phyloP scores from a whole-genome alignment of 2,888 invertebrate species.

The Andrena bicolor region DNA sequence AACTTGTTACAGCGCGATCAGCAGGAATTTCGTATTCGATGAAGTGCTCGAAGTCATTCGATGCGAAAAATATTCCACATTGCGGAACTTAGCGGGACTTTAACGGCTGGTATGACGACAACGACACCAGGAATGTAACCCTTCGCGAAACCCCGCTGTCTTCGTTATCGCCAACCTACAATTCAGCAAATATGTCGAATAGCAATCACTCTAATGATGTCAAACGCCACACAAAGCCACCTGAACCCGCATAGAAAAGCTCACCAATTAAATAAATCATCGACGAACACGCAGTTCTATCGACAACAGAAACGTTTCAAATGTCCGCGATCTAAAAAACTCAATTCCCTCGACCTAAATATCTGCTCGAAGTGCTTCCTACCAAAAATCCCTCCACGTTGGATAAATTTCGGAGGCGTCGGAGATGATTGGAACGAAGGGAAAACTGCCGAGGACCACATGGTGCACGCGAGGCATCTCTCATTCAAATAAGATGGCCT shows the following conservation, averaged over 20 bases:
- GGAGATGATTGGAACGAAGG: slow-evolving; percentile 49
- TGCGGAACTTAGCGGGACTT: slow-evolving; percentile 69
- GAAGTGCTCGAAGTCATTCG: not conserved
- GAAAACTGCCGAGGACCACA: slow-evolving; percentile 57
- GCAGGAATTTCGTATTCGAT: not conserved
- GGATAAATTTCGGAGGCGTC: slow-evolving; percentile 30
- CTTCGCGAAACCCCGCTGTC: not conserved
- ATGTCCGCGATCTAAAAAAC: not conserved
- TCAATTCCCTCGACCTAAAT: slow-evolving; percentile 1
- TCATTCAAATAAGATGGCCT: slow-evolving; percentile 78
- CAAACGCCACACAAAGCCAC: not conserved
- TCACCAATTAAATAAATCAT: no score
- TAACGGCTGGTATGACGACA: slow-evolving; percentile 45
- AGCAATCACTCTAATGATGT: not conserved
- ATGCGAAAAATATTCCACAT: slow-evolving; percentile 49
- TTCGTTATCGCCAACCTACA: not conserved
- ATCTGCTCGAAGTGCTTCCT: not conserved
- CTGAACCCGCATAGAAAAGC: no score
- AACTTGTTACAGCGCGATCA: not conserved
- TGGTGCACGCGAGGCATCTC: slow-evolving; percentile 66
- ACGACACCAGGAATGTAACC: slow-evolving; percentile 48
- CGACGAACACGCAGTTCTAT: no score
- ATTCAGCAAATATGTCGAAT: not conserved
- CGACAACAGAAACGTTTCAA: not conserved
- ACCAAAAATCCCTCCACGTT: not conserved